These are phyloP conservation scores for Prolemur simus DNA, from an alignment of 2,113 vertebrate species.

Conservation along the genomic window DNA sequence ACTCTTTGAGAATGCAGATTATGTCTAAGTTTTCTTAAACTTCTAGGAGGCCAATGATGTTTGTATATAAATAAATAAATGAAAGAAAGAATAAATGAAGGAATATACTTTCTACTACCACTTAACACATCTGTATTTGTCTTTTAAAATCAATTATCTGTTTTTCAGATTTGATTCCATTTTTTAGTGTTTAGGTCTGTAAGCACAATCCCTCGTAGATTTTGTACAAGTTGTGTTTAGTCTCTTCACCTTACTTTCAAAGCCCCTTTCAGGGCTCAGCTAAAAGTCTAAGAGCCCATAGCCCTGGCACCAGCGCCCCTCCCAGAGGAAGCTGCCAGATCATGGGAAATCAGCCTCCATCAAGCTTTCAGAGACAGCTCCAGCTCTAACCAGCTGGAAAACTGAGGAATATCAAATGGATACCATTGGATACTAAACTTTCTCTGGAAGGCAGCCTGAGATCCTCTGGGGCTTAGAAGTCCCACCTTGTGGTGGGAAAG, in stretches of 20 bases:
- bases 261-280: not conserved
- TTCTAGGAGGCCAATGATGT: not conserved
- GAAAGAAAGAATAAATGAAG: not conserved
- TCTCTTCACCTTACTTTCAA: not conserved
- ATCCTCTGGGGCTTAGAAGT: not conserved
- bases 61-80: not conserved
- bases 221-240: not conserved
- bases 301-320: too few species aligned
- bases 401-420: not conserved
- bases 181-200: not conserved
- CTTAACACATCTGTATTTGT: not conserved
- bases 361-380: not conserved
- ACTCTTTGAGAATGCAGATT: not conserved
- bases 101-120: not conserved
- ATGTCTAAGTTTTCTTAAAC: not conserved
- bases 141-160: not conserved
- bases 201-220: not conserved
- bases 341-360: not conserved
- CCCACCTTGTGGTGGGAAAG: not conserved
- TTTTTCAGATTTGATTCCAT: not conserved
- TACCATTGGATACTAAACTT: not conserved
- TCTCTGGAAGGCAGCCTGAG: not conserved
- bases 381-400: not conserved
- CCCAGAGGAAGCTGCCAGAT: not conserved
- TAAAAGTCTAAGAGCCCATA: not conserved